Conservation (phyloP, 2,888 invertebrate species). For the Schrankia costaestrigalis region DNA sequence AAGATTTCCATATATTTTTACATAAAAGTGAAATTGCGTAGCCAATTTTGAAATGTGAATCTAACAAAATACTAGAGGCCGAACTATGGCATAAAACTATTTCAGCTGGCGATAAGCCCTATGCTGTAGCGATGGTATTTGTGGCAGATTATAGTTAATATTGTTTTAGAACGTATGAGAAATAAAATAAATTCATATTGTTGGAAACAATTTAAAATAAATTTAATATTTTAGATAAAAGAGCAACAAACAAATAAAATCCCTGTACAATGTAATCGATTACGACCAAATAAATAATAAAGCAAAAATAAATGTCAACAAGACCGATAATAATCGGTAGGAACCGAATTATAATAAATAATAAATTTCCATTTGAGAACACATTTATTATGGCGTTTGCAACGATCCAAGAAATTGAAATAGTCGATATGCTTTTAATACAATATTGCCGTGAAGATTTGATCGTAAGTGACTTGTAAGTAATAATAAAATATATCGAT, state of each 20-base stretch:
- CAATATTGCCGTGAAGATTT: slow-evolving; percentile 34
- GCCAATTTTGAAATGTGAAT: too few relatives aligned
- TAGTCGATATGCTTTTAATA: slow-evolving; percentile 26
- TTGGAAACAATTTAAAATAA: too few relatives aligned
- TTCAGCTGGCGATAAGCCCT: too few relatives aligned
- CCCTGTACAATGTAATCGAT: slow-evolving; percentile 21
- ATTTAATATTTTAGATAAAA: too few relatives aligned
- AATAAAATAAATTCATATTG: too few relatives aligned
- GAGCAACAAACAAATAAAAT: slow-evolving; percentile 15
- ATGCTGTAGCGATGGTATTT: too few relatives aligned
- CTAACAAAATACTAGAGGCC: too few relatives aligned
- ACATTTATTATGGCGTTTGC: slow-evolving; percentile 27
- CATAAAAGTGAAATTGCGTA: too few relatives aligned
- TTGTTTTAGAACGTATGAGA: too few relatives aligned
- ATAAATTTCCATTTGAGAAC: slow-evolving; percentile 24
- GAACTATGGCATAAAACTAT: too few relatives aligned
- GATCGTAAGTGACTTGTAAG: slow-evolving; percentile 22
- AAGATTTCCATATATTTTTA: too few relatives aligned
- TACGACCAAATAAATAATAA: slow-evolving; percentile 20
- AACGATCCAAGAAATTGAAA: slow-evolving; percentile 38
- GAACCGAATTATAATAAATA: slow-evolving; percentile 20
- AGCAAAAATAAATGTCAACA: slow-evolving; percentile 13
- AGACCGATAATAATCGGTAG: slow-evolving; percentile 20
- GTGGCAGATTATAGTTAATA: too few relatives aligned
- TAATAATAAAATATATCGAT: slow-evolving; percentile 30